phyloP scores from a whole-genome alignment of 1,140 invertebrate species.

The Ips typographus region DNA sequence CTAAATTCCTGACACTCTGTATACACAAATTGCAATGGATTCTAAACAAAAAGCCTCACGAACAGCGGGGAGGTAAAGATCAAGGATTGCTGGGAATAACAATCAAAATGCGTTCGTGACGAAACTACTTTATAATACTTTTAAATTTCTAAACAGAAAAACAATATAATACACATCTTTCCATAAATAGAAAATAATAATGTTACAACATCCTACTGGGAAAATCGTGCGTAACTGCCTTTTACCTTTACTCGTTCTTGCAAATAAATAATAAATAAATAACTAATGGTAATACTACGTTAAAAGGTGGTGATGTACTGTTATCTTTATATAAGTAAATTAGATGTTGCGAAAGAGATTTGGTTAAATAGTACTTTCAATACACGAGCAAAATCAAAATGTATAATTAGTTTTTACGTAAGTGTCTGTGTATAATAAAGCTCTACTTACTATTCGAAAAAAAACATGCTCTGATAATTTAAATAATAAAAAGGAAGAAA shows the following conservation, averaged over 20 bases:
- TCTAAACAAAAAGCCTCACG: too few species aligned
- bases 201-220: slow-evolving; percentile 18
- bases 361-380: too few species aligned
- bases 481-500: too few species aligned
- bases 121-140: slow-evolving; percentile 24
- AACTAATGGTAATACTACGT: slow-evolving; percentile 7
- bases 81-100: not conserved
- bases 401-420: too few species aligned
- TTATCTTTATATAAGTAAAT: not conserved
- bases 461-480: too few species aligned
- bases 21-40: too few species aligned
- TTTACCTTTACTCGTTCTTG: not conserved
- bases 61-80: too few species aligned
- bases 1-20: too few species aligned
- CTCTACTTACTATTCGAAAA: too few species aligned
- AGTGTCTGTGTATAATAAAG: too few species aligned
- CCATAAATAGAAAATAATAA: slow-evolving; percentile 15
- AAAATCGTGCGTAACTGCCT: slow-evolving; percentile 17
- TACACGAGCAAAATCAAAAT: too few species aligned
- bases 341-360: not conserved
- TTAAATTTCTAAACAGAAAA: slow-evolving; percentile 28
- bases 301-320: slow-evolving; percentile 4
- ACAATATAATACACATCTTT: slow-evolving; percentile 18
- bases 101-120: not conserved
- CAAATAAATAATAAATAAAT: slow-evolving; percentile 25